phyloP scores from a whole-genome alignment of 2,113 vertebrate genomes.

The Chloebia gouldiae region DNA sequence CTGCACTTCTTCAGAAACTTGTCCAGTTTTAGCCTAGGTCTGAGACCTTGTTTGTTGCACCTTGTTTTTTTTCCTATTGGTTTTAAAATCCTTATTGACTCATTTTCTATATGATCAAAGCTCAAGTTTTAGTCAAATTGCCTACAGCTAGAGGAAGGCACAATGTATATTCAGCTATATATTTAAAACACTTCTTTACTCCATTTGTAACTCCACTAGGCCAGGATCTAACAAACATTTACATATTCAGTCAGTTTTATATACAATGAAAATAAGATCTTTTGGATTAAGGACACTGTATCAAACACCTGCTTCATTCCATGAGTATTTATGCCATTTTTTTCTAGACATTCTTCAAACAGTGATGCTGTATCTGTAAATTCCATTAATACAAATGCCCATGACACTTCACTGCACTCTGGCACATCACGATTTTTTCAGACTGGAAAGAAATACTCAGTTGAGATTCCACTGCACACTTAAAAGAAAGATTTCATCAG shows the following conservation, averaged over 20 bases:
- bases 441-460: constrained; percentile 48
- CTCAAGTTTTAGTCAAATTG: not conserved
- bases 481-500: not conserved
- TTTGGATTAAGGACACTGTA: not conserved
- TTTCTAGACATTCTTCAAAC: constrained; percentile 56
- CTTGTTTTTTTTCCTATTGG: not conserved
- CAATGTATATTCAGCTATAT: not conserved
- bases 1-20: not conserved
- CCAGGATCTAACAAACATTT: not conserved
- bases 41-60: not conserved
- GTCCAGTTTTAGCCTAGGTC: not conserved
- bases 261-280: not conserved
- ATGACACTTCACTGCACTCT: not conserved
- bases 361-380: constrained; percentile 43
- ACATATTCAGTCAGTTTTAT: not conserved
- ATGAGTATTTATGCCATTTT: not conserved
- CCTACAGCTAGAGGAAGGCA: not conserved
- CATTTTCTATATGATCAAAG: not conserved
- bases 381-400: constrained; percentile 69
- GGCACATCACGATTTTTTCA: constrained; percentile 53
- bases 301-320: constrained; percentile 33
- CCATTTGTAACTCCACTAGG: not conserved
- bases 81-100: not conserved
- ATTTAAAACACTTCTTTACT: not conserved
- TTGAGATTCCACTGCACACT: not conserved